Evolutionary conservation across 2,113 vertebrate species (phyloP).

Genomic region (Proterorhinus semilunaris): DNA sequence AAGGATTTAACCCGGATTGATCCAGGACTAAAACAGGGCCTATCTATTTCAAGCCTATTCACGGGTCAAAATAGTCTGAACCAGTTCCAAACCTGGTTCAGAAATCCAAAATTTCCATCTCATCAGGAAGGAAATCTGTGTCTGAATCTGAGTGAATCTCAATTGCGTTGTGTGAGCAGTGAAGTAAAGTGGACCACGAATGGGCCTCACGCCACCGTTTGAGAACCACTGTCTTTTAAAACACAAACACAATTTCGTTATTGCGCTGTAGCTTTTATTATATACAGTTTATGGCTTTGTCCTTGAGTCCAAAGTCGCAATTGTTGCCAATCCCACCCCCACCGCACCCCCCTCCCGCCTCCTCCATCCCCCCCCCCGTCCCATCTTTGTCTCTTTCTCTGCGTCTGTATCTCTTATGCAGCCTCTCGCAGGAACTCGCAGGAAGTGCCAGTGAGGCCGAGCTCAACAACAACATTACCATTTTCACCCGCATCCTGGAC

Average conservation of each 20-base stretch:
- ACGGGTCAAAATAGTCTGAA: too few species aligned
- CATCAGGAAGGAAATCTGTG: too few species aligned
- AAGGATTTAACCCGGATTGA: too few species aligned
- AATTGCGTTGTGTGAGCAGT: not conserved
- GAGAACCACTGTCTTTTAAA: not conserved
- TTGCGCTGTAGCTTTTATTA: not conserved
- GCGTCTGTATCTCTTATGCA: constrained; percentile 47
- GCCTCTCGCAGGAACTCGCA: constrained; percentile 86
- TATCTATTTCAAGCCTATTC: too few species aligned
- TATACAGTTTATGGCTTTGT: constrained; percentile 5
- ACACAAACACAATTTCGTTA: not conserved
- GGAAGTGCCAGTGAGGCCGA: constrained; percentile 82
- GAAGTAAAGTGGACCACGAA: not conserved
- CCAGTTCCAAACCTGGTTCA: too few species aligned
- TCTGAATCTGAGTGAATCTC: not conserved
- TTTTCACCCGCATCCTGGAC: constrained; percentile 95
- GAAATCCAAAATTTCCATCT: too few species aligned
- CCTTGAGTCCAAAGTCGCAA: constrained; percentile 4
- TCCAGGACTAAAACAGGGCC: too few species aligned
- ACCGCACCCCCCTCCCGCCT: not conserved
- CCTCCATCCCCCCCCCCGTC: not conserved
- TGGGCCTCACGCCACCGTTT: not conserved
- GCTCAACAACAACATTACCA: constrained; percentile 92
- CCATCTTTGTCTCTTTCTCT: not conserved
- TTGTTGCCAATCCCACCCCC: not conserved